Evolutionary conservation across 2,888 invertebrate genomes (phyloP).

Genomic region (Odontocerum albicorne): DNA sequence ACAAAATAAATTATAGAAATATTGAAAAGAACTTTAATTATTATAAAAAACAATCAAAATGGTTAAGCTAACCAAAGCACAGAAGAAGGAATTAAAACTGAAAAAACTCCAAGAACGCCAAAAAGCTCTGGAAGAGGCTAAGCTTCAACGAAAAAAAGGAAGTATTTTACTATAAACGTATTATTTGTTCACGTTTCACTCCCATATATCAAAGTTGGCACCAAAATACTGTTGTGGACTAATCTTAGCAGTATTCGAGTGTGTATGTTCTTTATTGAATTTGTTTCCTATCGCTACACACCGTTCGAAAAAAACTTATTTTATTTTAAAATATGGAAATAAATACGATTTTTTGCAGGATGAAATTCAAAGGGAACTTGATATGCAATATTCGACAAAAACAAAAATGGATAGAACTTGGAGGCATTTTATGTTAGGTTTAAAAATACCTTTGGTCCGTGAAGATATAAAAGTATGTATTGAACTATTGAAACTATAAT

Average conservation of each 20-base stretch:
- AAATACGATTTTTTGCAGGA: constrained; percentile 1
- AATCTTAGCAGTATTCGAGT: too few relatives aligned
- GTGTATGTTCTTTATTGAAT: too few relatives aligned
- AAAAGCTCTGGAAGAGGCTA: not conserved
- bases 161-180: not conserved
- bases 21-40: not conserved
- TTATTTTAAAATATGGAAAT: not conserved
- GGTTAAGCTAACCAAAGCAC: constrained; percentile 8
- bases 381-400: not conserved
- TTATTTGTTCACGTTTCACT: too few relatives aligned
- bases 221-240: too few relatives aligned
- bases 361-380: constrained; percentile 17
- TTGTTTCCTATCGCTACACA: too few relatives aligned
- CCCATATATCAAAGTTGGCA: too few relatives aligned
- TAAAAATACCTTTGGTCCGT: constrained; percentile 13
- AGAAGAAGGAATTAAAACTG: constrained; percentile 3
- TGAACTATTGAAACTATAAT: not conserved
- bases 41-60: constrained; percentile 2
- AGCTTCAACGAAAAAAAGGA: constrained; percentile 11
- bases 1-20: not conserved
- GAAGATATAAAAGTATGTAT: constrained; percentile 20
- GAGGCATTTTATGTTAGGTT: constrained; percentile 14
- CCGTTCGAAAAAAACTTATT: not conserved
- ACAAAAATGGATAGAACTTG: constrained; percentile 13
- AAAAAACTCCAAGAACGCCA: constrained; percentile 1